Evolutionary conservation across 2,888 invertebrate species (phyloP), one percentile per base, ranked within the genome.

Genomic region (Acleris emargana): DNA sequence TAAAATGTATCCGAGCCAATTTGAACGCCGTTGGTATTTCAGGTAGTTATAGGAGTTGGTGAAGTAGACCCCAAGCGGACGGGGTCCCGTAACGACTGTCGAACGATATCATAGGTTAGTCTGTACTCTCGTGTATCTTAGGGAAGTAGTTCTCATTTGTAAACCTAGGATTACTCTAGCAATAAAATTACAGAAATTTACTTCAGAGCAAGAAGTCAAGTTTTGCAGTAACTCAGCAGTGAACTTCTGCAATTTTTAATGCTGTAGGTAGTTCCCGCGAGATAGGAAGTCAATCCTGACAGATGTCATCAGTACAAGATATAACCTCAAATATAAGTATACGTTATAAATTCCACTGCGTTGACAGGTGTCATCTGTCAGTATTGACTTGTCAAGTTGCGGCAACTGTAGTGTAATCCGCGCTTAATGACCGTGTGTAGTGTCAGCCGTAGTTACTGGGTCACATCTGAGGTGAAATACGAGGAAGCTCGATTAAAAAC

Each of bases 1-100:
- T 69, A 71, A 76, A 75, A 77, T 76, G 73, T 71, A 77, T 78
- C 87, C 86, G 86, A 87, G 87, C 87, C 86, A 86, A 70, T 80
- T 77, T 82, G 72, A 76, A 72, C 77, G 74, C 75, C 76, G 77
- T 74, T 76, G 71, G 75, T 74, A 43, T 45, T 51, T 59, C 47
- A 76, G 78, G 73, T 76, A 77, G 72, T 75, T 76, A 74, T 67
- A 64, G 61, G n/a, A n/a, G n/a, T n/a, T n/a, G n/a, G 67, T 28
- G 25, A 50, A 28, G 55, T 18, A 66, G 59, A 64, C 64, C 53
- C 49, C 59, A 54, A 54, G 54, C 53, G 64, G 49, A 64, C 54
- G 42, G 28, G 62, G 45, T 60, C 38, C 50, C 66, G 57, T 7
- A 9, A 66, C 66, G 66, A 66, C 52, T 60, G 60, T 61, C 32